Conservation (phyloP, 1,140 invertebrate species). For the Musca domestica region DNA sequence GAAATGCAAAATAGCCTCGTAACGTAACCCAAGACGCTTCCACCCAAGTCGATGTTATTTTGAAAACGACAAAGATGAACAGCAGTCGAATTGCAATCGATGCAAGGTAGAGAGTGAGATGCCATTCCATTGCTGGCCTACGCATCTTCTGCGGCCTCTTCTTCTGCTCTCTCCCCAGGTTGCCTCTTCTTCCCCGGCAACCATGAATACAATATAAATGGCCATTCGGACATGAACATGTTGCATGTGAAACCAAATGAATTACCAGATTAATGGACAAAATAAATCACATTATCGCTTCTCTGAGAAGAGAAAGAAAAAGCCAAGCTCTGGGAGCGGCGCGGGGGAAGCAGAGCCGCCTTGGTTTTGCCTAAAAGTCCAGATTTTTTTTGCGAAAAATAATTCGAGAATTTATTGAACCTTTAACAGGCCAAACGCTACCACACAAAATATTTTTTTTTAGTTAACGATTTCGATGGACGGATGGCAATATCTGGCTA, state of each 20-base stretch:
- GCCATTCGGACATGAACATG: conserved; percentile 9
- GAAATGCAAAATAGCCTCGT: no score
- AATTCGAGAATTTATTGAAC: conserved; percentile 49
- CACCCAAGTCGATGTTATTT: not conserved
- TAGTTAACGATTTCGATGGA: no score
- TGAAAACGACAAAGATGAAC: conserved; percentile 43
- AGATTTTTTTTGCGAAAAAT: conserved; percentile 24
- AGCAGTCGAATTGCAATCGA: conserved; percentile 54
- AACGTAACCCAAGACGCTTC: no score
- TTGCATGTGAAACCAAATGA: conserved; percentile 44
- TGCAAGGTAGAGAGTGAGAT: no score
- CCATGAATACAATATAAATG: conserved; percentile 11
- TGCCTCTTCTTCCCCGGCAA: not conserved
- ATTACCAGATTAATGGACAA: conserved; percentile 55
- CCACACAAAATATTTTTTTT: not conserved
- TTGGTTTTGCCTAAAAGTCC: conserved; percentile 2
- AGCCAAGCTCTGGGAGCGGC: not conserved
- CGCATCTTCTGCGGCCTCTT: not conserved
- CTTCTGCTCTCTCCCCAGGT: not conserved
- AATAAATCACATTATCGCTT: conserved; percentile 55
- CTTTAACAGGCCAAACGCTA: conserved; percentile 20
- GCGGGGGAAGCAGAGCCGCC: not conserved
- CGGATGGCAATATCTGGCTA: no score
- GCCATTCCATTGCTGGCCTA: not conserved
- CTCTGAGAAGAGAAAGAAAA: conserved; percentile 25